These are phyloP conservation scores for Caenorhabditis wallacei DNA, from an alignment of 2,888 invertebrate genomes.

Conservation along the genomic window DNA sequence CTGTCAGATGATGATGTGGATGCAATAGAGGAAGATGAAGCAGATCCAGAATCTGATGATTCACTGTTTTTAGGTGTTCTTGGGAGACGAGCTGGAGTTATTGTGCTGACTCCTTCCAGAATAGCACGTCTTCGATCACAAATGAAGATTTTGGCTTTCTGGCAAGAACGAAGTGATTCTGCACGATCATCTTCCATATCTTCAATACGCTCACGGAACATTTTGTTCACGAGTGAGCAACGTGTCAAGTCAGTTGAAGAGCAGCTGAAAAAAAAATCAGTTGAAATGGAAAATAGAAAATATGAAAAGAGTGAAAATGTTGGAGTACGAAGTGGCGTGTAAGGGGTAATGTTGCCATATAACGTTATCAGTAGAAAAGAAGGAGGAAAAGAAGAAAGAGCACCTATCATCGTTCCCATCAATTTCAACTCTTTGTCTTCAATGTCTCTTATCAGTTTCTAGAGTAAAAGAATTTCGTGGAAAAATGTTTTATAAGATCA, in stretches of 20 bases:
- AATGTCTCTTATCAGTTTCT: slow-evolving; percentile 12
- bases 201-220: slow-evolving; percentile 56
- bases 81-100: slow-evolving; percentile 21
- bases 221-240: slow-evolving; percentile 34
- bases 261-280: slow-evolving; percentile 55
- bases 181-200: slow-evolving; percentile 47
- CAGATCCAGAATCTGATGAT: slow-evolving; percentile 45
- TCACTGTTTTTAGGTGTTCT: slow-evolving; percentile 57
- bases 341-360: slow-evolving; percentile 31
- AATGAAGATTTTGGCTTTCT: slow-evolving; percentile 60
- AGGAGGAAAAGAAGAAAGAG: not conserved
- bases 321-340: slow-evolving; percentile 18
- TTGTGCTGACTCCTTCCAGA: slow-evolving; percentile 55
- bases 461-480: not conserved
- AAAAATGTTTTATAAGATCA: slow-evolving; percentile 22
- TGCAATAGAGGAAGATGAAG: slow-evolving; percentile 53
- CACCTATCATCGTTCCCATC: slow-evolving; percentile 11
- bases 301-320: not conserved
- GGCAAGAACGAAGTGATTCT: slow-evolving; percentile 27
- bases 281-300: not conserved
- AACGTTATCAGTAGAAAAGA: slow-evolving; percentile 27
- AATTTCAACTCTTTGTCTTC: slow-evolving; percentile 32
- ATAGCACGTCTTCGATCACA: slow-evolving; percentile 62
- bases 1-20: slow-evolving; percentile 45
- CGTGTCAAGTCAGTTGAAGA: slow-evolving; percentile 53